Base-by-base conservation (phyloP, 2,113 vertebrate genomes). In the Nothobranchius kuhntae region DNA sequence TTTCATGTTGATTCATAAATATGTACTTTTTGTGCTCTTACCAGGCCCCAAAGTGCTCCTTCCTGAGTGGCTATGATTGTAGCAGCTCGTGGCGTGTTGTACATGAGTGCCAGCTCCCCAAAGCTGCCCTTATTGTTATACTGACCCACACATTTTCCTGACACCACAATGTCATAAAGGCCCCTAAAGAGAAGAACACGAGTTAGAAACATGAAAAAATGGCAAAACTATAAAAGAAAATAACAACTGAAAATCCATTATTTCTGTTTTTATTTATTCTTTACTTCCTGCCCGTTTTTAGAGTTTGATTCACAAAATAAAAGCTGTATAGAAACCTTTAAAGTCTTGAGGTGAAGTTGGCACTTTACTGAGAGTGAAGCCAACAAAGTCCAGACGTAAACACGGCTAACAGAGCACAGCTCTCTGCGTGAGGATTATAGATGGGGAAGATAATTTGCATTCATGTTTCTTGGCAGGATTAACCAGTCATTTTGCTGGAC, bases 71-170 rank as follows among this genome's bases (percentile, higher is more conserved):
- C 96, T 38, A 96, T 50, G 79, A 99, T 99, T 80, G 98, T 99
- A 57, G 98, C 98, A 63, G 98, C 97, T 65, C 98, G 93, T 13
- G 98, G 96, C 68, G 98, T 98, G 90, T 99, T 99, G 92, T 99
- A 99, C 98, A 99, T 98, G 90, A 99, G 90, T 3, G 98, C 98
- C 73, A 99, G 93, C 55, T 99, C 98, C 78, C 98, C 97, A 72
- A 99, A 99, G 92, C 98, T 99, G 90, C 98, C 98, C 9, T 90
- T 98, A 84, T 98, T 97, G 83, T 98, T 82, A 53, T 99, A 99
- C 72, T 94, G 93, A 79, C 97, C 98, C 77, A 99, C 96, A 13
- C 94, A 95, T 61, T 83, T 91, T 30, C 92, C 93, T 44, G 89
- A 84, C 82, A 99, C 96, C 88, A 95, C 78, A 45, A 99, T 99